Evolutionary conservation across 2,888 invertebrate species (phyloP).

Genomic region (Torymus tubicola): DNA sequence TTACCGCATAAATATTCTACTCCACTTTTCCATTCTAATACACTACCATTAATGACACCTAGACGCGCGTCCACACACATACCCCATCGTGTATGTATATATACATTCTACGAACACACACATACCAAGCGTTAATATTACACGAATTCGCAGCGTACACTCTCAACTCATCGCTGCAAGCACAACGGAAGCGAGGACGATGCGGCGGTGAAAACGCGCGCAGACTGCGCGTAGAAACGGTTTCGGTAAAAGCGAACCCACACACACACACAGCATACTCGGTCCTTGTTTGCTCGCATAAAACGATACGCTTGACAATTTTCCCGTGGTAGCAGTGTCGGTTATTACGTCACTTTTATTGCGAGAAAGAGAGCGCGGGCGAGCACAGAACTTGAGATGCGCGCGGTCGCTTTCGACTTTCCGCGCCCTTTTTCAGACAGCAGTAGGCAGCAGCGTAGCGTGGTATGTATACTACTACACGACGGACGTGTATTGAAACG

Average conservation of each 20-base stretch:
- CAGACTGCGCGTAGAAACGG: constrained; percentile 19
- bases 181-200: too few species aligned
- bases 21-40: too few species aligned
- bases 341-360: constrained; percentile 59
- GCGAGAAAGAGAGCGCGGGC: constrained; percentile 33
- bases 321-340: constrained; percentile 32
- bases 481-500: constrained; percentile 42
- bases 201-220: too few species aligned
- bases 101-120: constrained; percentile 17
- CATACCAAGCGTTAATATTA: constrained; percentile 49
- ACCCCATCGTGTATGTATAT: too few species aligned
- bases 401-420: constrained; percentile 8
- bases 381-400: constrained; percentile 14
- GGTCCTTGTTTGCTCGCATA: constrained; percentile 60
- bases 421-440: background rate
- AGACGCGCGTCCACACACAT: too few species aligned
- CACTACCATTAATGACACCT: too few species aligned
- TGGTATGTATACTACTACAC: background rate
- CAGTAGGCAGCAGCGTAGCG: too few species aligned
- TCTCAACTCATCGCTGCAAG: background rate
- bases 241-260: constrained; percentile 43
- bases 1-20: too few species aligned
- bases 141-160: constrained; percentile 27
- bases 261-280: background rate
- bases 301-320: constrained; percentile 71